These are phyloP conservation scores for Drosophila prosaltans DNA, from an alignment of 1,140 invertebrate species.

Conservation along the genomic window DNA sequence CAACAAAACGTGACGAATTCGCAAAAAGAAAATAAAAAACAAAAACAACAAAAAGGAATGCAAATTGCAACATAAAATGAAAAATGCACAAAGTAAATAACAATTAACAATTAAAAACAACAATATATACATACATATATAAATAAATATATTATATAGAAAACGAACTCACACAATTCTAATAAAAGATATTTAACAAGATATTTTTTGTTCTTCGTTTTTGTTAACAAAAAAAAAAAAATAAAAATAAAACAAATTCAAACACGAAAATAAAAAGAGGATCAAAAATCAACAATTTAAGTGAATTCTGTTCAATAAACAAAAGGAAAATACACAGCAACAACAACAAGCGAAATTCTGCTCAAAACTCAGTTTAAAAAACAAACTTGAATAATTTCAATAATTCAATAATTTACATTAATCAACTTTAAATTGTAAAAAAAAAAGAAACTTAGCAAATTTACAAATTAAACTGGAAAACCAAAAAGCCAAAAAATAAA, in stretches of 20 bases:
- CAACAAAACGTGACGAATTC: constrained; percentile 8
- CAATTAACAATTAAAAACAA: constrained; percentile 12
- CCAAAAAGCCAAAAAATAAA: no score
- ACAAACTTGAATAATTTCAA: not conserved
- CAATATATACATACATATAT: constrained; percentile 4
- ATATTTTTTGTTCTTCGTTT: not conserved
- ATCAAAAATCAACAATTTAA: not conserved
- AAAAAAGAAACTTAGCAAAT: constrained; percentile 11
- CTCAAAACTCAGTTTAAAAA: constrained; percentile 1
- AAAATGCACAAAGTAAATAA: constrained; percentile 12
- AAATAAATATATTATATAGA: not conserved
- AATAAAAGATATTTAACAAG: constrained; percentile 9
- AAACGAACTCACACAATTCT: constrained; percentile 11
- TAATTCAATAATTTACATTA: constrained; percentile 6
- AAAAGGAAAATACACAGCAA: constrained; percentile 23
- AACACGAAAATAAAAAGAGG: not conserved
- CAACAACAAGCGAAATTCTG: constrained; percentile 6
- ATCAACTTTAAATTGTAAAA: not conserved
- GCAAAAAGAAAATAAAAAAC: constrained; percentile 1
- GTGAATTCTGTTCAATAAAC: constrained; percentile 6
- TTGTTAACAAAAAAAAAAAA: not conserved
- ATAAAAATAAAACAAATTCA: not conserved
- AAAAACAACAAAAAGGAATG: not conserved
- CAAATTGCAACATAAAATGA: constrained; percentile 13
- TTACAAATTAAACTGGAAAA: no score